Base-by-base conservation (phyloP, 2,888 invertebrate species). In the Heliconius cydno region DNA sequence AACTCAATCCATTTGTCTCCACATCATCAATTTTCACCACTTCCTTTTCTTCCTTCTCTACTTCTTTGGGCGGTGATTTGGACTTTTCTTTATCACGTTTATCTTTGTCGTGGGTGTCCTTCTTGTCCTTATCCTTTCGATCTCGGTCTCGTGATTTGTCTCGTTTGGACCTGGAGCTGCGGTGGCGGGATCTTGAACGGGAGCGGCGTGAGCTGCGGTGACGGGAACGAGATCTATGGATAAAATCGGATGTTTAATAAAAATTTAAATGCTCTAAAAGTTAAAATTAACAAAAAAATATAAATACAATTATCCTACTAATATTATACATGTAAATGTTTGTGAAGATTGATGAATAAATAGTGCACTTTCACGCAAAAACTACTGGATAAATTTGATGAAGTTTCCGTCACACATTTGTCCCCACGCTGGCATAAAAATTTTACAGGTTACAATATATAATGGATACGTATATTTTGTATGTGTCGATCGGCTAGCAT, bases 131-230 rank as follows among this genome's bases (percentile, higher is more conserved):
- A 28, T 89, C 88, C 71, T 91, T 90, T 10, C 87, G 87, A 74
- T 94, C 94, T 38, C 89, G 87, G 81, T 84, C 92, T 6, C 92
- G 90, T 28, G 94, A 94, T 72, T 92, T 91, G 81, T 95, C 95
- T 25, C 94, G 93, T 82, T 95, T 95, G 46, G 94, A 91, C 52
- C 94, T 92, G 1, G 96, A 96, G 80, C 95, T 92, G 85, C 96
- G 96, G 84, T 96, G 96, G 22, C 95, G 92, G 0, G 96, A 96
- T 68, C 92, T 88, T 0, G 95, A 95, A 15, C 94, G 92, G 0
- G 93, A 91, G 0, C 96, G 95, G 60, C 96, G 95, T 0, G 96
- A 95, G 77, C 96, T 94, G 82, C 96, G 96, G 84, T 96, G 96
- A 1, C 96, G 93, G 15, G 96, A 96, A 38, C 95, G 92, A 0